Evolutionary conservation across 2,113 vertebrate genomes (phyloP), one percentile per base, ranked within the genome.

Genomic region (Myotis lucifugus): DNA sequence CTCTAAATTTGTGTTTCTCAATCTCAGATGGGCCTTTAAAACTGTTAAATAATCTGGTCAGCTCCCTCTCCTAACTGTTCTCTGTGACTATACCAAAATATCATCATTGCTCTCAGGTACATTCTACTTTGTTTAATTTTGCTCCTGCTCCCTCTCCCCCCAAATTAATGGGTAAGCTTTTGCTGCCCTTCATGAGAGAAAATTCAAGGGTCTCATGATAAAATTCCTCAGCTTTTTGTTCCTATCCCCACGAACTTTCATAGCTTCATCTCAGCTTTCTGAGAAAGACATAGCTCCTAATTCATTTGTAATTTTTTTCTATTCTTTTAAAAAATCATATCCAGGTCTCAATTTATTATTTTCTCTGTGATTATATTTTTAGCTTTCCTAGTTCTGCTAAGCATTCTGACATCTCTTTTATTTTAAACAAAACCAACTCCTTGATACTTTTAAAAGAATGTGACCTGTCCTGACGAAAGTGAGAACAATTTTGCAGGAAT

Each of bases 301-400:
- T 81, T 59, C 25, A 34, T 70, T 78, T 46, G 19, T 7, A 19
- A 13, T 82, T 10, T 91, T 72, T 72, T 25, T 14, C 25, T 73
- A 23, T 81, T 83, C 37, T 61, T 87, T 81, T 3, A 87, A 74
- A 59, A 87, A 48, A 82, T 69, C 6, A 19, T n/a, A 32, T 76
- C 54, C 5, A 64, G 42, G 52, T 42, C 70, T 83, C 37, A 87
- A 66, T 72, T 82, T 87, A 34, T 77, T 73, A 78, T 64, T 92
- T 82, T 46, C 3, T 56, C 29, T 27, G 19, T 5, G 67, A 11
- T 92, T 54, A 69, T 50, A 82, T 86, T 69, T 88, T 93, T 94
- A 78, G 70, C 27, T 66, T 90, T 17, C 48, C 25, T 84, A 66
- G 64, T 95, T 83, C 25, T 40, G 81, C 52, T 83, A 86, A 91